These are phyloP conservation scores for Hybognathus amarus DNA, from an alignment of 2,797 vertebrate genomes.

Conservation along the genomic window DNA sequence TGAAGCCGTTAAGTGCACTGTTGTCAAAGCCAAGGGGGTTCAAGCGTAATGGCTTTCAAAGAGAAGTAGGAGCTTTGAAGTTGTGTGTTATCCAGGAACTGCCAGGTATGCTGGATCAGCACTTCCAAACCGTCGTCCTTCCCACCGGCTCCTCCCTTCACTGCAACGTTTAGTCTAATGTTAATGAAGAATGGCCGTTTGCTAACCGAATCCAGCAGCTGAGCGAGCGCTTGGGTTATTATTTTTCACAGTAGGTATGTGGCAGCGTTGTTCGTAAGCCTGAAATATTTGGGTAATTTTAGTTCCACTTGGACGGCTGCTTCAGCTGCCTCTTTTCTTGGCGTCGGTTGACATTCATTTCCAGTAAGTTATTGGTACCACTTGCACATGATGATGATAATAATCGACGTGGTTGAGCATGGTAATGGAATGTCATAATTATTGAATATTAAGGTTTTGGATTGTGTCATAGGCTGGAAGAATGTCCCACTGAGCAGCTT, in stretches of 20 bases:
- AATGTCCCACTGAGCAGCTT: conserved; percentile 49
- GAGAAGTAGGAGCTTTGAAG: conserved; percentile 87
- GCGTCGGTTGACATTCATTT: conserved; percentile 61
- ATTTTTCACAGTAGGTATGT: conserved; percentile 46
- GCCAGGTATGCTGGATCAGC: conserved; percentile 91
- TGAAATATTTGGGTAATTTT: conserved; percentile 59
- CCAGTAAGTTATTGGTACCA: conserved; percentile 63
- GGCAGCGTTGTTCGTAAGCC: conserved; percentile 51
- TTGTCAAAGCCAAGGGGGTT: conserved; percentile 86
- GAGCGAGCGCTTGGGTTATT: conserved; percentile 52
- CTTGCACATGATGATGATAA: conserved; percentile 54
- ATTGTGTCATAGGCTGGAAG: conserved; percentile 50
- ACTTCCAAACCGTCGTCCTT: conserved; percentile 65
- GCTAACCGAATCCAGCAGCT: conserved; percentile 41
- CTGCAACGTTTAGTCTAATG: conserved; percentile 34
- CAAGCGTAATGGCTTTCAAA: conserved; percentile 88
- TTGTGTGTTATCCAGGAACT: conserved; percentile 77
- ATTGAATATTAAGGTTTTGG: conserved; percentile 63
- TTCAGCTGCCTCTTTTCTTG: conserved; percentile 55
- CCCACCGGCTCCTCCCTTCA: conserved; percentile 7
- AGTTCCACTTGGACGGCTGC: conserved; percentile 53
- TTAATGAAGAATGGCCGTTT: conserved; percentile 34
- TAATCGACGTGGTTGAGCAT: conserved; percentile 60
- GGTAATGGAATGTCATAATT: conserved; percentile 63
- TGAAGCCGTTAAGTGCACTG: conserved; percentile 89